A percentile compares a stretch with the other conserved stretches of the same genome.
Conservation (phyloP, 2,113 vertebrate species). For the Blennius ocellaris region DNA sequence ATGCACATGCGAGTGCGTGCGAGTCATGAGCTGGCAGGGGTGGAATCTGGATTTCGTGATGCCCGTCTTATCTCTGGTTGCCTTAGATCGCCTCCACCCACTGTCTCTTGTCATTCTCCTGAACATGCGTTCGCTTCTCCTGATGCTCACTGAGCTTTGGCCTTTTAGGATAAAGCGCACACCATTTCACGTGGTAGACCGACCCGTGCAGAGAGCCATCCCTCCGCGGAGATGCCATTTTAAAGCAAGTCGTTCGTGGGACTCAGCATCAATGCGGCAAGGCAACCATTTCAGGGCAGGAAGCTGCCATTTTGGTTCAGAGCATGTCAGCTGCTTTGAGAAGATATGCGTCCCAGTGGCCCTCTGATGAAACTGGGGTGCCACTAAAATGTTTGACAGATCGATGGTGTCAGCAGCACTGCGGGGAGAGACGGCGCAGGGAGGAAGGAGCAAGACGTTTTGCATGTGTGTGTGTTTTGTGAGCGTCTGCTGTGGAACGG, state of each 20-base stretch:
- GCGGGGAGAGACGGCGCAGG: constrained; percentile 6
- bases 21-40: constrained; percentile 58
- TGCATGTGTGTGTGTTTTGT: constrained; percentile 23
- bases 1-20: constrained; percentile 35
- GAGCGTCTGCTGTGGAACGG: constrained; percentile 25
- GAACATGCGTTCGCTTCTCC: constrained; percentile 44
- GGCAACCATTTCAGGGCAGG: constrained; percentile 71
- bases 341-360: constrained; percentile 67
- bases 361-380: constrained; percentile 69
- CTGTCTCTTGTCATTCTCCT: constrained; percentile 54
- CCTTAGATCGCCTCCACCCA: constrained; percentile 64
- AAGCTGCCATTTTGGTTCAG: constrained; percentile 78
- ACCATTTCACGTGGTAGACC: not conserved
- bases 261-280: constrained; percentile 58
- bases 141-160: constrained; percentile 40
- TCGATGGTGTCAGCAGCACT: constrained; percentile 73
- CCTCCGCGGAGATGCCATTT: constrained; percentile 54
- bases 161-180: constrained; percentile 54
- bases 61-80: constrained; percentile 66
- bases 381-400: constrained; percentile 71
- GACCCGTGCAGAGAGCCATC: not conserved
- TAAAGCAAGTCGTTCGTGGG: constrained; percentile 39
- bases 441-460: too few relatives aligned
- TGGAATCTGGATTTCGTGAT: constrained; percentile 68
- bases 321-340: constrained; percentile 69